phyloP scores from a whole-genome alignment of 1,140 invertebrate species.

The Pseudobourletiella spinata region DNA sequence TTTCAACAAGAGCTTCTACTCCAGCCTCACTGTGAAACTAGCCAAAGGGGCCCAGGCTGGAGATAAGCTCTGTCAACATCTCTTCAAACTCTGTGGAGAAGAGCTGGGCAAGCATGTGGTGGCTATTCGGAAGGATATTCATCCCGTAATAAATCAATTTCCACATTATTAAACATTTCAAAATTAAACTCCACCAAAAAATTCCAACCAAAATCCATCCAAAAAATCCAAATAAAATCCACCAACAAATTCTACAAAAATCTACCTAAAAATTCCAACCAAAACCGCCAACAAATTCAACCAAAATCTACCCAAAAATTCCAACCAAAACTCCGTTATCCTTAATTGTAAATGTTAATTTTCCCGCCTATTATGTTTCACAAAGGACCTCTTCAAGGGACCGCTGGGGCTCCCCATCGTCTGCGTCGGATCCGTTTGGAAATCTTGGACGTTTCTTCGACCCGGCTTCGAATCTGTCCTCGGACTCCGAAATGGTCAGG shows the following conservation, averaged over 20 bases:
- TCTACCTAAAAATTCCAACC: not conserved
- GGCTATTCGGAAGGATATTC: constrained; percentile 59
- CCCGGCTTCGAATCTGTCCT: constrained; percentile 55
- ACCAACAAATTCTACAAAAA: too few relatives aligned
- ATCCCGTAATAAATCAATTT: constrained; percentile 46
- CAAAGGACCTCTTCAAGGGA: constrained; percentile 39
- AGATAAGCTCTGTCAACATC: constrained; percentile 58
- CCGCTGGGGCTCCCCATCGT: constrained; percentile 66
- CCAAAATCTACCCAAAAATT: too few relatives aligned
- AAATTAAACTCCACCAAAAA: too few relatives aligned
- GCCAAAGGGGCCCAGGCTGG: constrained; percentile 56
- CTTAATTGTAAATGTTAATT: too few relatives aligned
- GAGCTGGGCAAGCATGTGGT: constrained; percentile 62
- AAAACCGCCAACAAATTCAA: not conserved
- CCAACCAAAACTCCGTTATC: too few relatives aligned
- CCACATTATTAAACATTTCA: too few relatives aligned
- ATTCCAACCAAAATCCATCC: too few relatives aligned
- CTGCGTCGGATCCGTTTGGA: constrained; percentile 92
- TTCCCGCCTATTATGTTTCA: too few relatives aligned
- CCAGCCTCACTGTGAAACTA: constrained; percentile 65
- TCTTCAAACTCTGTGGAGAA: constrained; percentile 70
- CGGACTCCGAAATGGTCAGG: constrained; percentile 25
- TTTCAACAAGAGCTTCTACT: constrained; percentile 74
- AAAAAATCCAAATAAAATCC: too few relatives aligned
- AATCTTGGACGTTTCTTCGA: constrained; percentile 75